Evolutionary conservation across 2,797 vertebrate species (phyloP).

Genomic region (Babyrousa celebensis): DNA sequence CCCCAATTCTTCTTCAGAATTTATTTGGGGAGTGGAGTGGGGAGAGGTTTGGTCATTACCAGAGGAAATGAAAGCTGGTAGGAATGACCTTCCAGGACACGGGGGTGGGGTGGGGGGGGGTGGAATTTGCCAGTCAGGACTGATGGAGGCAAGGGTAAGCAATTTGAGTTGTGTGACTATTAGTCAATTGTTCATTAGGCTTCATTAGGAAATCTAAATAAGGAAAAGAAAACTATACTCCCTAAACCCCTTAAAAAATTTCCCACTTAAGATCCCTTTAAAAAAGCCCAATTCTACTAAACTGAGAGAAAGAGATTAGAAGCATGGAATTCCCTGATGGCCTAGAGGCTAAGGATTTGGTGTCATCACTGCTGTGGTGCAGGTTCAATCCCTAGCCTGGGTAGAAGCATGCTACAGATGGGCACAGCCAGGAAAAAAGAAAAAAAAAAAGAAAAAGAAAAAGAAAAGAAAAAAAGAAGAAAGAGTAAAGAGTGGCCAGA

Average conservation of each 20-base stretch:
- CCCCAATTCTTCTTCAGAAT: not conserved
- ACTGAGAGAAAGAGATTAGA: not conserved
- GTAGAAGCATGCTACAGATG: no score
- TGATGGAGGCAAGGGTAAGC: not conserved
- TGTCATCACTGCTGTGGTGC: no score
- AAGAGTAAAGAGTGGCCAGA: not conserved
- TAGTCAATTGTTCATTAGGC: not conserved
- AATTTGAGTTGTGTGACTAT: not conserved
- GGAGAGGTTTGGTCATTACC: not conserved
- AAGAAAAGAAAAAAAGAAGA: no score
- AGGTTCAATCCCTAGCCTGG: no score
- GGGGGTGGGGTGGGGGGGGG: not conserved
- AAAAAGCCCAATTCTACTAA: not conserved
- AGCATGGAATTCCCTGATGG: not conserved
- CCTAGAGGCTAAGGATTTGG: no score
- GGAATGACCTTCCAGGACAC: not conserved
- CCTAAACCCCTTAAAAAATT: not conserved
- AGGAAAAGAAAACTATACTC: not conserved
- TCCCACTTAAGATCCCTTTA: not conserved
- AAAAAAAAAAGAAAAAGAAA: no score
- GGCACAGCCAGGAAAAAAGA: no score
- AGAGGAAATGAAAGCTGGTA: not conserved
- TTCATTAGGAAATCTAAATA: not conserved
- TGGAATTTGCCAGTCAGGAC: not conserved
- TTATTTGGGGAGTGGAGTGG: not conserved